Evolutionary conservation across 1,140 invertebrate genomes (phyloP).

Genomic region (Lysiphlebus fabarum): DNA sequence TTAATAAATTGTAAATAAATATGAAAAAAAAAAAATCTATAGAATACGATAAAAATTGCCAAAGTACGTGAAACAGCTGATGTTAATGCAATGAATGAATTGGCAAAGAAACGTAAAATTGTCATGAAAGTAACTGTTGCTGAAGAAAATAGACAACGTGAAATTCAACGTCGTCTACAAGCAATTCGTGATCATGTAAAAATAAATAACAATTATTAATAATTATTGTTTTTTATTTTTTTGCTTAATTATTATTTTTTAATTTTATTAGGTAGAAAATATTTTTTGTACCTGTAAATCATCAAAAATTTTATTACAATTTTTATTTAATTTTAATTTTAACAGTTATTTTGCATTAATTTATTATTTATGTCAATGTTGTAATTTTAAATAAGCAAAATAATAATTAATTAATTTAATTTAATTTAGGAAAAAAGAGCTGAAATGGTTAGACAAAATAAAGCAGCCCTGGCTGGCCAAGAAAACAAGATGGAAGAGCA

Average conservation of each 20-base stretch:
- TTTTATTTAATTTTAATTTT: too few relatives aligned
- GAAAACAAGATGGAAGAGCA: conserved; percentile 34
- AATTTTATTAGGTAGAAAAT: too few relatives aligned
- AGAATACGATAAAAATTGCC: conserved; percentile 67
- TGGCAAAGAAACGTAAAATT: conserved; percentile 59
- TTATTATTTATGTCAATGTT: too few relatives aligned
- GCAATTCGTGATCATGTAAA: conserved; percentile 72
- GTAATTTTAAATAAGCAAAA: too few relatives aligned
- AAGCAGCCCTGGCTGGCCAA: conserved; percentile 60
- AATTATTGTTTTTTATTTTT: conserved; percentile 16
- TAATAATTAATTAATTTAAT: conserved; percentile 27
- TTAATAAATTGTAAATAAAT: background rate
- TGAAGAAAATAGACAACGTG: conserved; percentile 74
- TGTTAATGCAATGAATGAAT: conserved; percentile 63
- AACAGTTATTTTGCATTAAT: too few relatives aligned
- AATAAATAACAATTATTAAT: conserved; percentile 22
- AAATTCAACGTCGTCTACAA: conserved; percentile 76
- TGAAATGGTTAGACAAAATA: conserved; percentile 82
- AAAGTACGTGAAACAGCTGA: conserved; percentile 66
- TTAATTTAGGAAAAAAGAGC: conserved; percentile 72
- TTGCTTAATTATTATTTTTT: background rate
- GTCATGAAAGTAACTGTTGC: conserved; percentile 61
- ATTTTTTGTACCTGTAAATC: too few relatives aligned
- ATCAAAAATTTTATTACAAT: too few relatives aligned
- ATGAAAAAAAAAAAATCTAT: conserved; percentile 34